A percentile compares a stretch with the other conserved stretches of the same genome.
Evolutionary conservation across 2,888 invertebrate species (phyloP).

Genomic region (Pristionchus maxplancki): DNA sequence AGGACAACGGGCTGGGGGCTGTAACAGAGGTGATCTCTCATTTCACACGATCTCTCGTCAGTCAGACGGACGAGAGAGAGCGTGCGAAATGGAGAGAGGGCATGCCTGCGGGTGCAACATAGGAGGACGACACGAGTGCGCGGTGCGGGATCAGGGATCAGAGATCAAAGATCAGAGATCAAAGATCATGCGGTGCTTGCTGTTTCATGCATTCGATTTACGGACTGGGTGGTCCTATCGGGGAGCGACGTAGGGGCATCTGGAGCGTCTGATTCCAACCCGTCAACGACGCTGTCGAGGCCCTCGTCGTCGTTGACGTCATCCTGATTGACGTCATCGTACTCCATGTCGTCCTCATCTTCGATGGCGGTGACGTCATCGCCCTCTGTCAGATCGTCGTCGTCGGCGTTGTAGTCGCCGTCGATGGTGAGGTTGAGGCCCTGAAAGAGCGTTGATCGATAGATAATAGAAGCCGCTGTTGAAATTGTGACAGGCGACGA

Average conservation of each 20-base stretch:
- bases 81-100: not conserved
- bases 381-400: not conserved
- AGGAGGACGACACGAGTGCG: conserved; percentile 16
- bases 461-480: not conserved
- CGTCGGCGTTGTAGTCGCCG: conserved; percentile 33
- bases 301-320: not conserved
- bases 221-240: conserved; percentile 36
- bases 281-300: not conserved
- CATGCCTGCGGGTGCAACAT: not conserved
- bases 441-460: not conserved
- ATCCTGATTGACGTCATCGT: not conserved
- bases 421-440: conserved; percentile 38
- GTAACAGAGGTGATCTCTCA: not conserved
- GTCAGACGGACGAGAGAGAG: not conserved
- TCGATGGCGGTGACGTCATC: not conserved
- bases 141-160: not conserved
- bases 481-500: not conserved
- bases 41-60: not conserved
- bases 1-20: not conserved
- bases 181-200: not conserved
- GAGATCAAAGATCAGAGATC: not conserved
- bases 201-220: not conserved
- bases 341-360: not conserved
- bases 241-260: not conserved
- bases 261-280: not conserved